These are phyloP conservation scores for Ophion ventricosus DNA, from an alignment of 2,888 invertebrate genomes.

Conservation along the genomic window DNA sequence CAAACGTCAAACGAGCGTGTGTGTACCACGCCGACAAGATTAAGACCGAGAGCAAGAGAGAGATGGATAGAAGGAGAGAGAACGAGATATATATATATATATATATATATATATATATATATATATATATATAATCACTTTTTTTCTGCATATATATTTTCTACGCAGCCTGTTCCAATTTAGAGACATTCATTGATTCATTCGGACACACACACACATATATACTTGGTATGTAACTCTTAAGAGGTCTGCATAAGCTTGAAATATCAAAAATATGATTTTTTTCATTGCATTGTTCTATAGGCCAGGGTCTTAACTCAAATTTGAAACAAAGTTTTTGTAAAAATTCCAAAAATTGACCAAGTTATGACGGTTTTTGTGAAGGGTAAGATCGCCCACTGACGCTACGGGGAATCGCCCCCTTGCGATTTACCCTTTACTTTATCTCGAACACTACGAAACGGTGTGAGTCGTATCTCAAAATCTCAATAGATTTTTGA, in stretches of 20 bases:
- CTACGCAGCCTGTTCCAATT: slow-evolving; percentile 45
- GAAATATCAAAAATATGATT: too few relatives aligned
- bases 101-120: background rate
- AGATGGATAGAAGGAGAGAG: slow-evolving; percentile 12
- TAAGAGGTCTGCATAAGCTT: background rate
- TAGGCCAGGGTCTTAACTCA: too few relatives aligned
- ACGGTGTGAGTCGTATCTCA: too few relatives aligned
- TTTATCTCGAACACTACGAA: too few relatives aligned
- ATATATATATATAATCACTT: slow-evolving; percentile 14
- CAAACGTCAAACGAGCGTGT: slow-evolving; percentile 36
- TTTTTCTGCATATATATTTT: slow-evolving; percentile 10
- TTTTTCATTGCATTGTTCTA: too few relatives aligned
- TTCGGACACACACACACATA: slow-evolving; percentile 14
- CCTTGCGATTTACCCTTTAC: too few relatives aligned
- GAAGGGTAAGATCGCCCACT: too few relatives aligned
- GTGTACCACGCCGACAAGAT: slow-evolving; percentile 35
- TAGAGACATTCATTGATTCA: slow-evolving; percentile 57
- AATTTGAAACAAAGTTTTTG: too few relatives aligned
- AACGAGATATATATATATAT: slow-evolving; percentile 23
- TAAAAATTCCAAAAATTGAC: too few relatives aligned
- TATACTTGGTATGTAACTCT: background rate
- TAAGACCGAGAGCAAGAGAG: background rate
- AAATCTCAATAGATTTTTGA: too few relatives aligned
- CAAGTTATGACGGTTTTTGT: too few relatives aligned
- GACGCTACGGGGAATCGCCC: too few relatives aligned